Conservation (phyloP, 1,140 invertebrate genomes). For the Mycetomoellerius zeteki region DNA sequence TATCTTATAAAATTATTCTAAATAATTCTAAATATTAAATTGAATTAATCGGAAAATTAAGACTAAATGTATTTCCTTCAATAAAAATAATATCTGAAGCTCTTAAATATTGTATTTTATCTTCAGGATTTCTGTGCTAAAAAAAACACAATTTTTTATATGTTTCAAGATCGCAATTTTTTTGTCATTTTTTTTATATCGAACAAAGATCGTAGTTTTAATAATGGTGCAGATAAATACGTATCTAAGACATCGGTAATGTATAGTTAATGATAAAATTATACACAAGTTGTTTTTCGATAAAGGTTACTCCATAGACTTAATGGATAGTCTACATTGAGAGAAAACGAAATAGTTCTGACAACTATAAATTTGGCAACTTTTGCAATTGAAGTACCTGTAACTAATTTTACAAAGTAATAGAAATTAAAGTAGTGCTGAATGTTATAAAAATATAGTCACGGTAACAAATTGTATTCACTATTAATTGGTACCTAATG, state of each 20-base stretch:
- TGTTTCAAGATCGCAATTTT: neutral
- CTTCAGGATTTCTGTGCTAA: too few species aligned
- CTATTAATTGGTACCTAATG: too few species aligned
- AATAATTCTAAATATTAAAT: neutral
- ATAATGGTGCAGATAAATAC: neutral
- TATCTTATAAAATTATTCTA: neutral
- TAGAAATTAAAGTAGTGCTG: too few species aligned
- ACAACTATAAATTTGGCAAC: too few species aligned
- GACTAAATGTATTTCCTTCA: neutral
- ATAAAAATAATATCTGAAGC: neutral
- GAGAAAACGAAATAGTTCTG: too few species aligned
- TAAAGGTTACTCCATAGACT: neutral
- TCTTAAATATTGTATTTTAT: neutral
- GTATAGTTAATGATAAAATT: neutral
- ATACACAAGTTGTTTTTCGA: neutral
- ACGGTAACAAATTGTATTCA: too few species aligned
- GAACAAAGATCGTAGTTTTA: neutral
- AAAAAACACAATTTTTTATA: neutral
- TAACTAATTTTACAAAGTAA: too few species aligned
- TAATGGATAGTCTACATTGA: neutral
- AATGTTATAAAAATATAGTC: too few species aligned
- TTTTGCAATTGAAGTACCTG: too few species aligned
- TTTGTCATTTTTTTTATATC: neutral
- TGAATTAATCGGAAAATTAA: neutral
- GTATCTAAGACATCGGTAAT: neutral